phyloP scores from a whole-genome alignment of 2,888 invertebrate genomes.

The Sipha maydis region DNA sequence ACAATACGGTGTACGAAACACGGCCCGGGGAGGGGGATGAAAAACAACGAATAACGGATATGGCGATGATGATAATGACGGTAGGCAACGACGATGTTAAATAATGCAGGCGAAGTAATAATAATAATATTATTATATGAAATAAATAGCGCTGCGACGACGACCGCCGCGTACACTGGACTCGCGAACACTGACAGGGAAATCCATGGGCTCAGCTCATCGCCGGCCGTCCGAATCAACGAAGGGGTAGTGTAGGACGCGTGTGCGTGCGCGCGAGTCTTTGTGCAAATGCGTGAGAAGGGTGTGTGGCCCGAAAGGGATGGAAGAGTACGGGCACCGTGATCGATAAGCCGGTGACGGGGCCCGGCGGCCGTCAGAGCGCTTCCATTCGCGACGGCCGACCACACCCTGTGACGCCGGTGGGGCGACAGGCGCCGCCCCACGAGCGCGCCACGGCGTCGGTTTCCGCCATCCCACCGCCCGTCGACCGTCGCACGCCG shows the following conservation, averaged over 20 bases:
- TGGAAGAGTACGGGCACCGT: background rate
- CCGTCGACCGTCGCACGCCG: background rate
- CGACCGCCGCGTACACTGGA: conserved; percentile 22
- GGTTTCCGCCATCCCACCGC: background rate
- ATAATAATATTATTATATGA: background rate
- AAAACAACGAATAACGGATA: background rate
- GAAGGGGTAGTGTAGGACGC: background rate
- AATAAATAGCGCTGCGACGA: background rate
- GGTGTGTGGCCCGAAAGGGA: background rate
- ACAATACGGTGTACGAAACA: background rate
- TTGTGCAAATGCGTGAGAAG: background rate
- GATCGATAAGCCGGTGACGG: conserved; percentile 45
- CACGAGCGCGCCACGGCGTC: background rate
- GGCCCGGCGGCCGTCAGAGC: background rate
- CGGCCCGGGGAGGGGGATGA: no score
- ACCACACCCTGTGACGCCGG: conserved; percentile 48
- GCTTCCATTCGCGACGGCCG: conserved; percentile 39
- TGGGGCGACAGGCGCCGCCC: background rate
- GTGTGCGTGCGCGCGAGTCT: no score
- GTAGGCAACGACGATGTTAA: background rate
- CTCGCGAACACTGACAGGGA: conserved; percentile 12
- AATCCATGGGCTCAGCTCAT: background rate
- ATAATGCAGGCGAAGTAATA: background rate
- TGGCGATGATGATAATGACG: no score
- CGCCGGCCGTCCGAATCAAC: background rate